Evolutionary conservation across 2,888 invertebrate species (phyloP).

Genomic region (Pherbina coryleti): DNA sequence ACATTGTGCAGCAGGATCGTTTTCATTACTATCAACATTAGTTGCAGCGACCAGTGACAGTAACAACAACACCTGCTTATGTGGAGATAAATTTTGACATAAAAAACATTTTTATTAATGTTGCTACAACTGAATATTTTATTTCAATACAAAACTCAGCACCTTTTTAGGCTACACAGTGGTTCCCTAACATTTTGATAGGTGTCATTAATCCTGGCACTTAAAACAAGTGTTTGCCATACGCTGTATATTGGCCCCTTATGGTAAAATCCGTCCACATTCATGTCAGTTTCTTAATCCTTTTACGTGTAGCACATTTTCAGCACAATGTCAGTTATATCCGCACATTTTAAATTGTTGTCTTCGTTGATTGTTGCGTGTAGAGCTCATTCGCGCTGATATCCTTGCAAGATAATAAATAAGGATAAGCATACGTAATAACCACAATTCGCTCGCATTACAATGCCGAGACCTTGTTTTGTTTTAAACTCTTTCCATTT

Average conservation of each 20-base stretch:
- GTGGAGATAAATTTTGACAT: neutral
- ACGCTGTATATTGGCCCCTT: neutral
- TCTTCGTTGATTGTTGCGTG: neutral
- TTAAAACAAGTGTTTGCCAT: neutral
- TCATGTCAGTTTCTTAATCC: neutral
- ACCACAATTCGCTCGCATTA: neutral
- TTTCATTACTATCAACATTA: neutral
- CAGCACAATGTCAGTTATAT: slow-evolving; percentile 13
- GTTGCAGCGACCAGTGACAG: neutral
- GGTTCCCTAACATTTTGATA: neutral
- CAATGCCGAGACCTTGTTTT: neutral
- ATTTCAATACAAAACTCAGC: neutral
- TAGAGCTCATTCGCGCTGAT: neutral
- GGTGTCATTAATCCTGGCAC: neutral
- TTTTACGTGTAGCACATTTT: slow-evolving; percentile 20
- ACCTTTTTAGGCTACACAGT: slow-evolving; percentile 11
- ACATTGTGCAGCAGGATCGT: slow-evolving; percentile 8
- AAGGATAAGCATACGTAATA: slow-evolving; percentile 18
- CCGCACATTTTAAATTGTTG: neutral
- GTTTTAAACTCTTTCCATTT: neutral
- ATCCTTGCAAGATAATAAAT: slow-evolving; percentile 18
- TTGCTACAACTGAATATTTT: neutral
- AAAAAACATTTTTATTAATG: slow-evolving; percentile 17
- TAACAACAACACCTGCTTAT: slow-evolving; percentile 17
- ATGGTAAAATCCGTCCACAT: neutral